Conservation (phyloP, 2,113 vertebrate species). For the Ictalurus furcatus region DNA sequence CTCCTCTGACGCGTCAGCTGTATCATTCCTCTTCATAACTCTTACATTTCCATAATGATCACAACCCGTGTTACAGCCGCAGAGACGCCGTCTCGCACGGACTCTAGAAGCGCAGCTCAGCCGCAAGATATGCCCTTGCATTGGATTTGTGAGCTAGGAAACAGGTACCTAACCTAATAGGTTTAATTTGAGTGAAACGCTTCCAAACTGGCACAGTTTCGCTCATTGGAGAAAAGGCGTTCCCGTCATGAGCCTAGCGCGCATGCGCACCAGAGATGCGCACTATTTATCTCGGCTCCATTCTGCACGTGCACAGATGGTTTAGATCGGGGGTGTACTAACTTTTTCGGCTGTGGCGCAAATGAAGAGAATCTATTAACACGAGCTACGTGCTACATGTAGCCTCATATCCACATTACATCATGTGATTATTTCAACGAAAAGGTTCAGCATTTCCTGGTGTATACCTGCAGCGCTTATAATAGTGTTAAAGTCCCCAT, state of each 20-base stretch:
- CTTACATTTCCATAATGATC: neutral
- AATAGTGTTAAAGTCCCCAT: too few relatives aligned
- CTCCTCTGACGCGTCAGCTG: neutral
- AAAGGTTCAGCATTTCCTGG: neutral
- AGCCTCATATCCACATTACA: too few relatives aligned
- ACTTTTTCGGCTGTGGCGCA: neutral
- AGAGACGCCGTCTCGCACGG: neutral
- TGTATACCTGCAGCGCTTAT: neutral
- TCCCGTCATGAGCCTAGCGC: constrained; percentile 53
- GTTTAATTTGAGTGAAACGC: constrained; percentile 5
- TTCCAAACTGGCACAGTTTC: constrained; percentile 8
- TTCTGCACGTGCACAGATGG: neutral
- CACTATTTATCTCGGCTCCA: neutral
- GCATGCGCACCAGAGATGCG: constrained; percentile 54
- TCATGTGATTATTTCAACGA: neutral
- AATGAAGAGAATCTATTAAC: neutral
- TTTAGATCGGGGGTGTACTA: constrained; percentile 7
- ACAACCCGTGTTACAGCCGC: neutral
- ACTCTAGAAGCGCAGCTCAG: neutral
- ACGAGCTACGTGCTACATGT: neutral
- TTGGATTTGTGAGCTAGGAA: neutral
- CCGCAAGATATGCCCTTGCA: neutral
- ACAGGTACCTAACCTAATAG: neutral
- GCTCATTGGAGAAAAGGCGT: constrained; percentile 65
- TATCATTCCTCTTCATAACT: constrained; percentile 2